Percentiles rank a stretch among this genome's conserved stretches.
phyloP scores from a whole-genome alignment of 2,888 invertebrate species.

The Catotricha subobsoleta region DNA sequence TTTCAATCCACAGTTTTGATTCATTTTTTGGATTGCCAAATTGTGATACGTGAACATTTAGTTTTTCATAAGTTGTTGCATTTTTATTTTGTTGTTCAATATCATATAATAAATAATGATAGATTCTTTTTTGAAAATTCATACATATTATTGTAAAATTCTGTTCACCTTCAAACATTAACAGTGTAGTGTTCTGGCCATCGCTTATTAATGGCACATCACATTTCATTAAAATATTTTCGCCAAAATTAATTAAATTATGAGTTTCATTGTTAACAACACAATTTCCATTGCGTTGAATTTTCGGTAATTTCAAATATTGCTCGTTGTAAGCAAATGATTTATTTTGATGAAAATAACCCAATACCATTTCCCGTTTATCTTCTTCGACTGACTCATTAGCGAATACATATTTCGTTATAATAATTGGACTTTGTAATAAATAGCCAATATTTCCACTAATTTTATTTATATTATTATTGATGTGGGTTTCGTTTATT shows the following conservation, averaged over 20 bases:
- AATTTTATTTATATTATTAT: constrained; percentile 5
- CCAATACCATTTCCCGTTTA: constrained; percentile 12
- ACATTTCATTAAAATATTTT: constrained; percentile 20
- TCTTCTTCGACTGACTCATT: constrained; percentile 15
- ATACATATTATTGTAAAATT: constrained; percentile 18
- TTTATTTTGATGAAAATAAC: constrained; percentile 16
- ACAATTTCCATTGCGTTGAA: neutral
- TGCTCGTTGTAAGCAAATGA: constrained; percentile 1
- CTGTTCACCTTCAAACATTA: constrained; percentile 10
- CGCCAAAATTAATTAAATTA: constrained; percentile 19
- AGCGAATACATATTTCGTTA: constrained; percentile 14
- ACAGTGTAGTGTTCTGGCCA: neutral
- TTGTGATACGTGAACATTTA: constrained; percentile 14
- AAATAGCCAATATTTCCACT: constrained; percentile 24
- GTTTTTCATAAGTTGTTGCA: neutral
- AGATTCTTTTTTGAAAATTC: constrained; percentile 17
- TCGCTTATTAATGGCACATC: constrained; percentile 12
- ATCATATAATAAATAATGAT: constrained; percentile 12
- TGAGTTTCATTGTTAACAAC: neutral
- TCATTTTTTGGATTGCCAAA: constrained; percentile 21
- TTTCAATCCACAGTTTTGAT: constrained; percentile 18
- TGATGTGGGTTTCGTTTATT: constrained; percentile 10
- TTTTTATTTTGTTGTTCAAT: constrained; percentile 6
- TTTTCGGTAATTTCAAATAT: constrained; percentile 3
- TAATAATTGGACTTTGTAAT: constrained; percentile 19